These are phyloP conservation scores for Chitala chitala DNA, from an alignment of 2,113 vertebrate genomes.

Conservation along the genomic window DNA sequence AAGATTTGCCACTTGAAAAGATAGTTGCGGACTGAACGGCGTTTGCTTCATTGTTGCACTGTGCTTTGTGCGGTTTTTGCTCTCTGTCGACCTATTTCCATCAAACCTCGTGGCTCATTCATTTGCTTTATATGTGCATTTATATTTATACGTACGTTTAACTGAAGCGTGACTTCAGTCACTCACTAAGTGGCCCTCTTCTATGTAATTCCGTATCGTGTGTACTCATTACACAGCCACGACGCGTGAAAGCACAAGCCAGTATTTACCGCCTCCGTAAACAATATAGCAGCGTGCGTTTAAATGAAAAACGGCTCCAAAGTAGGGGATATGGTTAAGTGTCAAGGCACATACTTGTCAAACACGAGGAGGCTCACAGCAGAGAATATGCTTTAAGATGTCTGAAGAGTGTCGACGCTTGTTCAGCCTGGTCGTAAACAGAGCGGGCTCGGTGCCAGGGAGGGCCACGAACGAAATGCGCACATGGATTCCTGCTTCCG, in stretches of 20 bases:
- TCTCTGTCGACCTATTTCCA: too few relatives aligned
- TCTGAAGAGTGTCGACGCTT: too few relatives aligned
- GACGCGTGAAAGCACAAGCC: background rate
- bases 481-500: background rate
- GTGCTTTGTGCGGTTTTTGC: background rate
- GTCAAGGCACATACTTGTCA: background rate
- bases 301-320: background rate
- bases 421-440: background rate
- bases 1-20: background rate
- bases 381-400: conserved; percentile 6
- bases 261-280: conserved; percentile 12
- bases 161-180: too few relatives aligned
- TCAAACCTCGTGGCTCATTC: too few relatives aligned
- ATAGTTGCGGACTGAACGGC: background rate
- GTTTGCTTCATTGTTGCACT: background rate
- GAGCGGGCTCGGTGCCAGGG: background rate
- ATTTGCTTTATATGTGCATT: too few relatives aligned
- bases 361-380: background rate
- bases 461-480: background rate
- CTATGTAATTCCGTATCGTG: too few relatives aligned
- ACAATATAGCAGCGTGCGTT: conserved; percentile 10
- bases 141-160: too few relatives aligned
- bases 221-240: too few relatives aligned
- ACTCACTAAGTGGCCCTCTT: too few relatives aligned
- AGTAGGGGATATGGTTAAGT: background rate